Evolutionary conservation across 1,140 invertebrate genomes (phyloP).

Genomic region (Drosophila eugracilis): DNA sequence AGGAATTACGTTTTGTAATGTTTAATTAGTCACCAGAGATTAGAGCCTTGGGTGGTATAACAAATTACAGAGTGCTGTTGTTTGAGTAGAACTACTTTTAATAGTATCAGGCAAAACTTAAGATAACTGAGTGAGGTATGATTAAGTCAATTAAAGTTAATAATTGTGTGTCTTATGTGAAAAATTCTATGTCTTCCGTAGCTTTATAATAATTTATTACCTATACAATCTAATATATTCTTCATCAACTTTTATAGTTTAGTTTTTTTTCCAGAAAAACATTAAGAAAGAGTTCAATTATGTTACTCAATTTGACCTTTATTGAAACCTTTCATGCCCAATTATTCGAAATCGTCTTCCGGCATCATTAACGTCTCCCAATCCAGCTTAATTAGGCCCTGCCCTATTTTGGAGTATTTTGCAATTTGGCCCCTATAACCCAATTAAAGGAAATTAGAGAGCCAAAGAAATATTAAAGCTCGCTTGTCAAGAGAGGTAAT

Average conservation of each 20-base stretch:
- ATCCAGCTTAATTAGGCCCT: conserved; percentile 45
- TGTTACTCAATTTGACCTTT: not conserved
- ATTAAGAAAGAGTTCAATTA: no score
- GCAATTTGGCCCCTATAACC: conserved; percentile 56
- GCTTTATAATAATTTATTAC: no score
- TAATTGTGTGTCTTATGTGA: not conserved
- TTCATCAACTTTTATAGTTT: no score
- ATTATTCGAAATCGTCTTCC: conserved; percentile 3
- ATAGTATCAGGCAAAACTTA: conserved; percentile 6
- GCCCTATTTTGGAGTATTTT: conserved; percentile 53
- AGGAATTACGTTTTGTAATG: conserved; percentile 31
- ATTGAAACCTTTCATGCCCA: not conserved
- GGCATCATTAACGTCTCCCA: conserved; percentile 14
- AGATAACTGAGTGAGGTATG: not conserved
- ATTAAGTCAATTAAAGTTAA: conserved; percentile 4
- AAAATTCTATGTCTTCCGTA: no score
- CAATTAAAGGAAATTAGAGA: conserved; percentile 60
- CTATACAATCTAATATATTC: no score
- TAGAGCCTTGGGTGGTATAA: conserved; percentile 14
- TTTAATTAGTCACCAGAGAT: conserved; percentile 21
- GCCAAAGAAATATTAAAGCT: conserved; percentile 12
- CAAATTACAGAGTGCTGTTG: not conserved
- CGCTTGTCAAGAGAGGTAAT: conserved; percentile 54
- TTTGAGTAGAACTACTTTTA: conserved; percentile 10
- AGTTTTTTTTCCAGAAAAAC: no score